A percentile compares a stretch with the other conserved stretches of the same genome.
Conservation (phyloP, 2,888 invertebrate species). For the Arge pagana region DNA sequence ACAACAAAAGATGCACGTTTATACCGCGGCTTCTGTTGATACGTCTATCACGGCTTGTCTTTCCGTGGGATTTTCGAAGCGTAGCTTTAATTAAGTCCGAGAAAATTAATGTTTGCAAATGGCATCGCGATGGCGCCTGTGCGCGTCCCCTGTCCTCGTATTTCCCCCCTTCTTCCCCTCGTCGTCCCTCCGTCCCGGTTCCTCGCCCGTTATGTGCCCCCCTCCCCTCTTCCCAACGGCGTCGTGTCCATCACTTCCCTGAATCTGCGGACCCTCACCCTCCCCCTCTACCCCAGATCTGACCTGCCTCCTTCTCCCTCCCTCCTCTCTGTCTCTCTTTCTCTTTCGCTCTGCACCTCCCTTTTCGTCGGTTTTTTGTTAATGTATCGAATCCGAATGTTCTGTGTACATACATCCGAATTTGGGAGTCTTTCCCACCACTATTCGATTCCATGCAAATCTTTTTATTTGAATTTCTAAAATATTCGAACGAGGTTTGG, state of each 20-base stretch:
- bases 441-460: too few species aligned
- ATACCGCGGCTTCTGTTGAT: conserved; percentile 1
- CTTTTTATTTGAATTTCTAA: too few species aligned
- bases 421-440: conserved; percentile 20
- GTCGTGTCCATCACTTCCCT: too few species aligned
- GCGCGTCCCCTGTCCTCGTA: conserved; percentile 37
- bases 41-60: neutral
- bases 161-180: conserved; percentile 27
- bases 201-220: conserved; percentile 24
- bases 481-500: too few species aligned
- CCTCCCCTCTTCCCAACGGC: conserved; percentile 39
- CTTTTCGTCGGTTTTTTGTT: conserved; percentile 23
- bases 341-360: conserved; percentile 32
- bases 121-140: conserved; percentile 45
- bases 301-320: conserved; percentile 21
- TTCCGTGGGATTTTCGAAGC: conserved; percentile 12
- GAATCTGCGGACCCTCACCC: conserved; percentile 34
- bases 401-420: conserved; percentile 23
- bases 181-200: conserved; percentile 28
- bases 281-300: conserved; percentile 2
- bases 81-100: conserved; percentile 41
- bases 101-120: conserved; percentile 50
- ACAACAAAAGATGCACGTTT: neutral
- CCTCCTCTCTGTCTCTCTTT: conserved; percentile 32
- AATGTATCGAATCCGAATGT: conserved; percentile 8